Percentiles rank a stretch among this genome's conserved stretches.
Conservation (phyloP, 2,797 vertebrate genomes). For the Melanotaenia pygmaea region DNA sequence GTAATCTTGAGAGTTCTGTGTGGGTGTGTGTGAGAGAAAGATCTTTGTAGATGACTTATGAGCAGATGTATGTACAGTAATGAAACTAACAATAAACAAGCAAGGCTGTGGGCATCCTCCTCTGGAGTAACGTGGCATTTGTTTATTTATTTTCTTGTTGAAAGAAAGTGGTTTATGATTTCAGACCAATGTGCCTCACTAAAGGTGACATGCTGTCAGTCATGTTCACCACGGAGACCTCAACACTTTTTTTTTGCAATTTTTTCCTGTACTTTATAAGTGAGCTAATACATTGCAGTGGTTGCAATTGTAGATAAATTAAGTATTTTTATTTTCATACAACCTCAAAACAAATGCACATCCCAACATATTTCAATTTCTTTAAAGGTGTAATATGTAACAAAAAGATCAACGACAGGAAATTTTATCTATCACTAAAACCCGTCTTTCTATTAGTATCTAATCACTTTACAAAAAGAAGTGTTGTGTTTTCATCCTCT, state of each 20-base stretch:
- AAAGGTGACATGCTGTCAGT: background rate
- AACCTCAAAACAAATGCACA: too few relatives aligned
- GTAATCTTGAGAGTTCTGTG: conserved; percentile 7
- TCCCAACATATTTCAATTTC: too few relatives aligned
- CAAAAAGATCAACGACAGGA: too few relatives aligned
- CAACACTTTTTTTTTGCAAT: background rate
- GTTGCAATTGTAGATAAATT: too few relatives aligned
- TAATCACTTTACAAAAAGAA: too few relatives aligned
- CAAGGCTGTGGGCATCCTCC: conserved; percentile 52
- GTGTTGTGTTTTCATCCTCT: too few relatives aligned
- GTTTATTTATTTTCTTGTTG: background rate
- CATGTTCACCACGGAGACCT: too few relatives aligned
- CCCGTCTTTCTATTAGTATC: too few relatives aligned
- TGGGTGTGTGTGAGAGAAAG: conserved; percentile 31
- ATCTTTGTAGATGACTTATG: conserved; percentile 68
- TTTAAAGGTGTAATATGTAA: too few relatives aligned
- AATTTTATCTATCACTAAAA: too few relatives aligned
- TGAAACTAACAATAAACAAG: conserved; percentile 77
- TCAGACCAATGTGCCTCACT: background rate
- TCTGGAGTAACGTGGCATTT: background rate
- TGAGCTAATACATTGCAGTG: too few relatives aligned
- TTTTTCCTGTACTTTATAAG: background rate
- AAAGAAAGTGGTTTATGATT: background rate
- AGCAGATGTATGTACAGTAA: conserved; percentile 78
- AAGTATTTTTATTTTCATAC: too few relatives aligned